Evolutionary conservation across 2,888 invertebrate species (phyloP), one percentile per base, ranked within the genome.

Genomic region (Drosophila mimica): DNA sequence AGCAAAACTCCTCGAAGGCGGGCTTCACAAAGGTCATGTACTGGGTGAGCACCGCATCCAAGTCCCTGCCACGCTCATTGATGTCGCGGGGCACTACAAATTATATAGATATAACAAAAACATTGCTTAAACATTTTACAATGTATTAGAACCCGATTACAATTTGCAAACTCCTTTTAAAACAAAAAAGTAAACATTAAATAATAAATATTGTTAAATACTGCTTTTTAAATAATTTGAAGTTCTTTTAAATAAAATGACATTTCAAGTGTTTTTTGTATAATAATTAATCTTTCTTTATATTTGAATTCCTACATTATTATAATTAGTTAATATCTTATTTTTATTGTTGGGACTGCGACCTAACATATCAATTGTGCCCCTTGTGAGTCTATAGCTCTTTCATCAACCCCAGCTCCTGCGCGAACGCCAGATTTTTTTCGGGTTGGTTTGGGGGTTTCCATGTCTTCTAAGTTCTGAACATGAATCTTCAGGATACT

Each of bases 1-100:
- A 95, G 92, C 99, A 99, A 94, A 99, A 99, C 93, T 99, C 99
- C 93, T 99, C 99, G 93, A 99, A 99, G 4, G 99, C 99, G n/a
- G 99, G 99, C 93, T 99, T 99, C 3, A 99, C 99, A 92, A 97
- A 98, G 90, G 97, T 97, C 96, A 98, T 99, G 93, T 99, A 99
- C 92, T 99, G 99, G 91, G 97, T 97, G 36, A 99, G 95, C 13
- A 99, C 98, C 87, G 98, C 97, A 90, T 99, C 98, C 91, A 99
- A 94, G 92, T 98, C 98, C 48, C 99, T 94, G 1, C 98, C 98
- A 76, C 98, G 95, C 93, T 99, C 99, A 92, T 97, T 97, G 59
- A 98, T 99, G 93, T 99, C 99, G 71, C 99, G 95, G 46, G 98
- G 96, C 58, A 99, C 99, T 99, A 93, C 7, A 94, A 93, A 0